Evolutionary conservation across 2,113 vertebrate species (phyloP), one percentile per base, ranked within the genome.

Genomic region (Cephalopholis sonnerati): DNA sequence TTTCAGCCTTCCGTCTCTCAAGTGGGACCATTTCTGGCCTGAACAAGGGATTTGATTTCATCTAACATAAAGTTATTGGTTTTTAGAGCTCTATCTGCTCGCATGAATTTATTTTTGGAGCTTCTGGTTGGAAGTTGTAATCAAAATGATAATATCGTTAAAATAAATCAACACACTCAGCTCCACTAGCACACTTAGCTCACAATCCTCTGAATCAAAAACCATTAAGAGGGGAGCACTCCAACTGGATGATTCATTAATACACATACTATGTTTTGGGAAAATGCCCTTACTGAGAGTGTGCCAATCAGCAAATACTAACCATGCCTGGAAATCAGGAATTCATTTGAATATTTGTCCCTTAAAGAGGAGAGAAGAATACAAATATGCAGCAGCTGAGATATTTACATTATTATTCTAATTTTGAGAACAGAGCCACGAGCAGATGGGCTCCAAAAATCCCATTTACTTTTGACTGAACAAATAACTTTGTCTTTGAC

Each of bases 91-190:
- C 10, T 10, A 1, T 75, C 16, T 32, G 1, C 13, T 71, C 41
- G 3, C 1, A 62, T 44, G 69, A 20, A 65, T 39, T 73, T 53
- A n/a, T 51, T 57, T 63, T 70, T 57, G 20, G 8, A 70, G 58
- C 25, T 41, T 36, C 54, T 48, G 10, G 10, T 59, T 53, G 24
- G 16, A 72, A 71, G 39, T 27, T 57, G 11, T 0, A 41, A 50
- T 62, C 51, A 63, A 74, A 39, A 50, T 62, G 7, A 62, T 62
- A 48, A 73, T n/a, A n/a, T n/a, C n/a, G n/a, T n/a, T n/a, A n/a
- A n/a, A n/a, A n/a, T 29, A 6, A 55, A 55, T 50, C 17, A 24
- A 15, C 15, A 20, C 44, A 29, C 46, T 20, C 22, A 5, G 8
- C 64, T 39, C 22, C 50, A 24, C 50, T 7, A 22, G 46, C 18